Conservation (phyloP, 2,888 invertebrate species). For the Lasioglossum malachurum region DNA sequence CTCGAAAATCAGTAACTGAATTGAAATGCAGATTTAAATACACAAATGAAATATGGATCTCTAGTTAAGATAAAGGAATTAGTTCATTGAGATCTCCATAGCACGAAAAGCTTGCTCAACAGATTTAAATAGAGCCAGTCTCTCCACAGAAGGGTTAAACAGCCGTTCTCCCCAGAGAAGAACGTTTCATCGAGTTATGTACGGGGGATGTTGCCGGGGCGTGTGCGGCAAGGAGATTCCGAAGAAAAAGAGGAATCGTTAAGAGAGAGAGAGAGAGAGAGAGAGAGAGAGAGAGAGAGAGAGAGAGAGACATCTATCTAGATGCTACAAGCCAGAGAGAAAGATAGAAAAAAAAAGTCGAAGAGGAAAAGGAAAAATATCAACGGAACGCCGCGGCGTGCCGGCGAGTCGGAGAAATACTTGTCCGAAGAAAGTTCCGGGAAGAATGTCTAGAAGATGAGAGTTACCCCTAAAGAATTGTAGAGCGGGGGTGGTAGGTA, state of each 20-base stretch:
- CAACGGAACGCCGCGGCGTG: constrained; percentile 15
- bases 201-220: neutral
- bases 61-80: neutral
- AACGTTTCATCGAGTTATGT: neutral
- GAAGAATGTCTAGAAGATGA: constrained; percentile 39
- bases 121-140: neutral
- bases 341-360: neutral
- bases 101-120: neutral
- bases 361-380: neutral
- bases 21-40: too few species aligned
- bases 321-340: neutral
- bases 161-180: neutral
- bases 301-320: neutral
- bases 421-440: constrained; percentile 40
- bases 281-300: neutral
- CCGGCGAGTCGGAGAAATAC: constrained; percentile 16
- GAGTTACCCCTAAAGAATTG: constrained; percentile 57
- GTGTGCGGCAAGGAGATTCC: neutral
- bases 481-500: constrained; percentile 11
- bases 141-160: neutral
- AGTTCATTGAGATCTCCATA: neutral
- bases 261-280: neutral
- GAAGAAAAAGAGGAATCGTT: neutral
- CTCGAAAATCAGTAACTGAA: too few species aligned
- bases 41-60: too few species aligned